Evolutionary conservation across 2,888 invertebrate genomes (phyloP).

Genomic region (Nomada flava): DNA sequence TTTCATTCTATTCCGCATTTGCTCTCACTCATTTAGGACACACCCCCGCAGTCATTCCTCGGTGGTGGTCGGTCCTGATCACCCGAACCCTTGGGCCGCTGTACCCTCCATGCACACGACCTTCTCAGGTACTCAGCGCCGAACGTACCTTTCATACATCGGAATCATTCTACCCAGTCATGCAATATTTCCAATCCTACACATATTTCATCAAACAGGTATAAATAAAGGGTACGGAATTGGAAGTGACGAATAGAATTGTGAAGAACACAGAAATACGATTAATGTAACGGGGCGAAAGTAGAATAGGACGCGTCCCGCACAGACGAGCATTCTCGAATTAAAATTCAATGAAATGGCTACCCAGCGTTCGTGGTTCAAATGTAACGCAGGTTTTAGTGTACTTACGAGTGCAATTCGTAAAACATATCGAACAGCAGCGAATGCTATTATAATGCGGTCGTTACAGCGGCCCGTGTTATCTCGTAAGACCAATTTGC

Average conservation of each 20-base stretch:
- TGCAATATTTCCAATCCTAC: no score
- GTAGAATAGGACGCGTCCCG: neutral
- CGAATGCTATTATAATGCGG: slow-evolving; percentile 9
- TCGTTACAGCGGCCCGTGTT: slow-evolving; percentile 34
- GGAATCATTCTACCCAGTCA: no score
- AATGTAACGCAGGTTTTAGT: neutral
- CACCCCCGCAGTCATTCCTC: no score
- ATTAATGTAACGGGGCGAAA: neutral
- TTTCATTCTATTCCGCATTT: no score
- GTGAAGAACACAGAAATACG: neutral
- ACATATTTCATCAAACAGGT: neutral
- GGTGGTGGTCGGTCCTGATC: no score
- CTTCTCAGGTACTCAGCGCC: no score
- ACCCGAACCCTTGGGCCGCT: no score
- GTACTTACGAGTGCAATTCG: neutral
- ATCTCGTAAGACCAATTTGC: slow-evolving; percentile 57
- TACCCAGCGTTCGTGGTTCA: neutral
- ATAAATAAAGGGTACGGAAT: neutral
- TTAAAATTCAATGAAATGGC: neutral
- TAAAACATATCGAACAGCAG: neutral
- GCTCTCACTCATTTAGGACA: no score
- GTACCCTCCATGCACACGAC: no score
- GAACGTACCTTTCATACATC: no score
- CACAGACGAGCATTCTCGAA: neutral
- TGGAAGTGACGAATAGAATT: neutral